Evolutionary conservation across 2,888 invertebrate species (phyloP).

Genomic region (Ceraclea dissimilis): DNA sequence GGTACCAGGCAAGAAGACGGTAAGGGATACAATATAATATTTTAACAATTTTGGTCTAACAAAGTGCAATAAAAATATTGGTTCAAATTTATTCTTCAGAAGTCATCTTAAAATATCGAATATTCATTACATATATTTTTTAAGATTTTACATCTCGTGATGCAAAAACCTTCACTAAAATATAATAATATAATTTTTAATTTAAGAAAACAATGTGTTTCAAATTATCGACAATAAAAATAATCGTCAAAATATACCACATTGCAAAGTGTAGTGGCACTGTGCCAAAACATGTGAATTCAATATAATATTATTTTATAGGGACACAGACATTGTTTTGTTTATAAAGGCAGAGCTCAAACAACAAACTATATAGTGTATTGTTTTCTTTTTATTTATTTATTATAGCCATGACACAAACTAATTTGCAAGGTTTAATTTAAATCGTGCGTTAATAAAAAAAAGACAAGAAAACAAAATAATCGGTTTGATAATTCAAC

Average conservation of each 20-base stretch:
- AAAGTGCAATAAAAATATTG: no score
- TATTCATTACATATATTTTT: no score
- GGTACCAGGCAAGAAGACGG: no score
- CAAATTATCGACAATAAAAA: not conserved
- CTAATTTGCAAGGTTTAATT: not conserved
- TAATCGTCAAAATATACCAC: not conserved
- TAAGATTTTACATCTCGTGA: no score
- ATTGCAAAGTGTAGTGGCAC: not conserved
- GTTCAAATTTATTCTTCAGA: no score
- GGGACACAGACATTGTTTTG: slow-evolving; percentile 1
- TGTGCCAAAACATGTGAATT: not conserved
- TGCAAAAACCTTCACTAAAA: no score
- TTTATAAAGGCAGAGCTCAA: not conserved
- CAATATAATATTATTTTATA: not conserved
- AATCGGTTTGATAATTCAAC: no score
- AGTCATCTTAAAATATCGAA: no score
- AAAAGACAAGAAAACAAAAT: no score
- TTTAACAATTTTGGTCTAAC: no score
- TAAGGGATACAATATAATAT: no score
- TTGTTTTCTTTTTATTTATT: not conserved
- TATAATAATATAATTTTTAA: not conserved
- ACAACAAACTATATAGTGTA: not conserved
- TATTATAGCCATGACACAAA: not conserved
- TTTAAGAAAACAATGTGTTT: not conserved
- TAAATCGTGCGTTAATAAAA: no score